Evolutionary conservation across 1,140 invertebrate genomes (phyloP), one percentile per base, ranked within the genome.

Genomic region (Paraescarpia echinospica): DNA sequence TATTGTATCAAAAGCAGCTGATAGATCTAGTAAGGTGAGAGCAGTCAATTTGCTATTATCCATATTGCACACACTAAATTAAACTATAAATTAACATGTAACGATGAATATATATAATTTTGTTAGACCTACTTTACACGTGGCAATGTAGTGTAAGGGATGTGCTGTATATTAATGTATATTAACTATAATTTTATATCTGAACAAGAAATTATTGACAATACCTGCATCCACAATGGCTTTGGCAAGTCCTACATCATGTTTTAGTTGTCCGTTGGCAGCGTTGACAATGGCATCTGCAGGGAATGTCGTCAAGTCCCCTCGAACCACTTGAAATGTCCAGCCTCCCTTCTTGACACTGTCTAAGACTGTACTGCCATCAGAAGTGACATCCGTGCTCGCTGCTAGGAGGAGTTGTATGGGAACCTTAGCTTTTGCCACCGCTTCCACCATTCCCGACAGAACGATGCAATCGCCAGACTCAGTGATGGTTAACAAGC

Each of bases 271-370:
- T 33, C n/a, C n/a, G 48, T 93, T 93, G 31, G 93, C 93, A 48
- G 93, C 91, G 90, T 92, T 93, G 35, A 93, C 93, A 31, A 93
- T 93, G 34, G 93, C 93, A 34, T 93, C 93, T 27, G 89, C 34
- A 18, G 2, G 51, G 41, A 91, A 48, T 48, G 34, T 91, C 34
- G 91, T 91, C 33, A 91, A 41, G 1, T 91, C 89, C 18, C 89
- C 59, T 77, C 27, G 59, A 77, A 77, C 59, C 59, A 77, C 59
- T 77, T 77, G 18, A 6, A 77, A 6, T 77, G 59, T 77, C 0
- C 18, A 18, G 59, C 4, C 27, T 77, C 59, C 59, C 59, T 14
- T 18, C 59, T 27, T 12, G 59, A 27, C 14, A 77, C 18, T 27
- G 59, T 31, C 27, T 41, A 41, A 41, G 59, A 18, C 59, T 14